These are phyloP conservation scores for Callospermophilus lateralis DNA, from an alignment of 2,113 vertebrate species.

Conservation along the genomic window DNA sequence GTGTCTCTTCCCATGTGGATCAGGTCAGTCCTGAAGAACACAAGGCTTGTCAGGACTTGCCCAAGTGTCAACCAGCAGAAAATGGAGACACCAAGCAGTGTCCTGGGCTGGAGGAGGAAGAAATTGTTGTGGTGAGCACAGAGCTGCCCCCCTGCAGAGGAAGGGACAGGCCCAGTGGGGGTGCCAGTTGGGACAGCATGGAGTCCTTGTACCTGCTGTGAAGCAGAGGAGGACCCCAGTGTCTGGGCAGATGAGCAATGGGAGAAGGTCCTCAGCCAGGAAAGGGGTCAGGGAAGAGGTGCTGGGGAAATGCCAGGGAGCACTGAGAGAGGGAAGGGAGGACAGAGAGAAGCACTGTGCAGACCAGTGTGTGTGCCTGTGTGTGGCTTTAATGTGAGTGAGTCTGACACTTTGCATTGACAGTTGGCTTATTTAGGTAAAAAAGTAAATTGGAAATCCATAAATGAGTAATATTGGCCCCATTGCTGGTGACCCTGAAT, in stretches of 20 bases:
- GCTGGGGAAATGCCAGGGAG: neutral
- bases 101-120: neutral
- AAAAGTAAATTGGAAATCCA: neutral
- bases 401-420: neutral
- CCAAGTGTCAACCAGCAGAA: neutral
- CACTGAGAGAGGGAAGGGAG: neutral
- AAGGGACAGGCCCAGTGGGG: neutral
- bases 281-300: no score
- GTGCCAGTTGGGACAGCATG: neutral
- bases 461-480: neutral
- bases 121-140: slow-evolving; percentile 18
- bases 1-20: accelerated
- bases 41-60: no score
- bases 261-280: no score
- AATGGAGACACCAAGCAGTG: neutral
- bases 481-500: neutral
- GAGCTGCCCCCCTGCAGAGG: neutral
- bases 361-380: neutral
- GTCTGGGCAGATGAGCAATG: no score
- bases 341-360: neutral
- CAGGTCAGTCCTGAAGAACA: neutral
- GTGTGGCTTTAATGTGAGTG: neutral
- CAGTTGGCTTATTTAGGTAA: neutral
- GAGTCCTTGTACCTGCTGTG: neutral
- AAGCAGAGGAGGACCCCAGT: neutral